Evolutionary conservation across 2,888 invertebrate species (phyloP).

Genomic region (Barypeithes pellucidus): DNA sequence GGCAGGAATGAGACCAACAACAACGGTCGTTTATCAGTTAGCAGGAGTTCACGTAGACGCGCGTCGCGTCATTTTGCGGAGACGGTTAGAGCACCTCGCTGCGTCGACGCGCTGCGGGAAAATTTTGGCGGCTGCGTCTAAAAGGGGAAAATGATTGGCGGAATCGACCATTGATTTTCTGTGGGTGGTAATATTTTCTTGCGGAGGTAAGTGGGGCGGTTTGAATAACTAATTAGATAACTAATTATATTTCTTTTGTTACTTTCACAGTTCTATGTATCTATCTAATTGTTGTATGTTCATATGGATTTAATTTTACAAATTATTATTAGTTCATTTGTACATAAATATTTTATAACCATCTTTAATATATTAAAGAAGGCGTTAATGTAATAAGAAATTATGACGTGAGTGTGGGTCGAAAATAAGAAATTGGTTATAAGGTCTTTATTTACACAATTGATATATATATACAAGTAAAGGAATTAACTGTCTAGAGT

Average conservation of each 20-base stretch:
- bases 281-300: too few relatives aligned
- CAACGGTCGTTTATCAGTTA: slow-evolving; percentile 25
- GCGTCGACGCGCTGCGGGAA: slow-evolving; percentile 37
- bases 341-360: too few relatives aligned
- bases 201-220: neutral
- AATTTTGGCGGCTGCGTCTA: slow-evolving; percentile 40
- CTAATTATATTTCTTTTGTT: slow-evolving; percentile 8
- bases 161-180: slow-evolving; percentile 35
- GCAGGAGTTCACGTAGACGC: slow-evolving; percentile 27
- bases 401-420: too few relatives aligned
- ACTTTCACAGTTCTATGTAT: slow-evolving; percentile 8
- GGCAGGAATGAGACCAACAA: slow-evolving; percentile 29
- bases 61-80: slow-evolving; percentile 29
- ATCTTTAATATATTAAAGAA: too few relatives aligned
- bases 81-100: slow-evolving; percentile 32
- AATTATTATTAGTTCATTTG: too few relatives aligned
- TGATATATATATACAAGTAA: too few relatives aligned
- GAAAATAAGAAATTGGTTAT: too few relatives aligned
- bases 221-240: slow-evolving; percentile 11
- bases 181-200: slow-evolving; percentile 35
- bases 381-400: too few relatives aligned
- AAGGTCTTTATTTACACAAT: too few relatives aligned
- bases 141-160: slow-evolving; percentile 26
- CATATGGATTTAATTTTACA: too few relatives aligned
- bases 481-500: too few relatives aligned